Percentiles rank a stretch among this genome's conserved stretches.
Evolutionary conservation across 2,888 invertebrate species (phyloP).

Genomic region (Polia nebulosa): DNA sequence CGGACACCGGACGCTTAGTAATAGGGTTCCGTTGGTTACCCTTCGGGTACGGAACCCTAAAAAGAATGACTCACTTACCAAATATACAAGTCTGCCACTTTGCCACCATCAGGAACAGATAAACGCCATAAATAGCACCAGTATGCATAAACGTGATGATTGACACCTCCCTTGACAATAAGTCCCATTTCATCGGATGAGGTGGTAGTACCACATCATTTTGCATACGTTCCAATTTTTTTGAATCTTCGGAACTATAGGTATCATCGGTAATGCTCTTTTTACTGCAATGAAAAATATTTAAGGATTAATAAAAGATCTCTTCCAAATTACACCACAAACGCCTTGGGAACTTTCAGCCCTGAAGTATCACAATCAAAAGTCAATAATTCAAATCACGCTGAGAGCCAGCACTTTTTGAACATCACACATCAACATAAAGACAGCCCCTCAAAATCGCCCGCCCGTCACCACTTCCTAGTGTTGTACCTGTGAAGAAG

Average conservation of each 20-base stretch:
- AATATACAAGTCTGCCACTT: conserved; percentile 35
- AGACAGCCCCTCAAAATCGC: too few species aligned
- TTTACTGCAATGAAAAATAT: neutral
- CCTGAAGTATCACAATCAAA: too few species aligned
- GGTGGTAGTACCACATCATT: neutral
- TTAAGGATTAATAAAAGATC: neutral
- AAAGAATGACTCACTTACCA: too few species aligned
- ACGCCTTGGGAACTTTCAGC: too few species aligned
- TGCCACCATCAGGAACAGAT: conserved; percentile 24
- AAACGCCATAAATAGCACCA: conserved; percentile 24
- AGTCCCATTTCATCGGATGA: neutral
- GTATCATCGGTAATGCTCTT: neutral
- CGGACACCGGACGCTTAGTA: too few species aligned
- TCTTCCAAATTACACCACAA: neutral
- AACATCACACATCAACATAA: too few species aligned
- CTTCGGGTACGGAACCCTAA: too few species aligned
- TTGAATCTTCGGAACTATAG: neutral
- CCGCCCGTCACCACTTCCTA: too few species aligned
- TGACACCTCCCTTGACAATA: neutral
- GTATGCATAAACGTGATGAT: neutral
- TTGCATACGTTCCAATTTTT: neutral
- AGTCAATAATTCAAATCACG: too few species aligned
- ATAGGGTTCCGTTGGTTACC: too few species aligned
- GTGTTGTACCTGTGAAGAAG: too few species aligned
- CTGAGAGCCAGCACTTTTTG: too few species aligned